Percentiles rank a stretch among this genome's conserved stretches.
Evolutionary conservation across 1,140 invertebrate genomes (phyloP).

Genomic region (Planococcus citri): DNA sequence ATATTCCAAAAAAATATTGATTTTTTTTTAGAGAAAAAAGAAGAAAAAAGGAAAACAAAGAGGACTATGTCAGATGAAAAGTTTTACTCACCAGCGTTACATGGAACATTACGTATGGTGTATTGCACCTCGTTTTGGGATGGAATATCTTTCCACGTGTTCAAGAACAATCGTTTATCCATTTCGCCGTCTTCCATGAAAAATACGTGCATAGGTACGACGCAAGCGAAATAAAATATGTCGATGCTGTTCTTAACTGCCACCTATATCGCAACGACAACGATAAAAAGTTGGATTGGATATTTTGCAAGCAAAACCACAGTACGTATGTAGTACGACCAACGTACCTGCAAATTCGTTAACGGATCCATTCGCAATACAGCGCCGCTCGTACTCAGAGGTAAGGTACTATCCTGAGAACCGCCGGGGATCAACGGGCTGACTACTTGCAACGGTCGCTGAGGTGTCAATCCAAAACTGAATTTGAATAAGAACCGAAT

Average conservation of each 20-base stretch:
- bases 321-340: too few relatives aligned
- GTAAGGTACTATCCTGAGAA: conserved; percentile 59
- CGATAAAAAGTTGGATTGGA: conserved; percentile 9
- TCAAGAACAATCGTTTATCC: conserved; percentile 93
- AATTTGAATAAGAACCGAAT: not conserved
- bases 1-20: too few relatives aligned
- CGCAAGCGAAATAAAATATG: conserved; percentile 93
- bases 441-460: conserved; percentile 61
- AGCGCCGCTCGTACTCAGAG: conserved; percentile 71
- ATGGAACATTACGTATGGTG: conserved; percentile 41
- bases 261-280: conserved; percentile 46
- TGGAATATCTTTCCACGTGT: conserved; percentile 99
- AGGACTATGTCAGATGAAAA: too few relatives aligned
- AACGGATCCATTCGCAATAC: conserved; percentile 95
- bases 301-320: not conserved
- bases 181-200: conserved; percentile 95
- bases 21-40: too few relatives aligned
- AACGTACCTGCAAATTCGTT: conserved; percentile 81
- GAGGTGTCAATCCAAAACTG: conserved; percentile 87
- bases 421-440: conserved; percentile 74
- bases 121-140: conserved; percentile 80
- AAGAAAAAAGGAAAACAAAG: too few relatives aligned
- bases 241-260: conserved; percentile 99
- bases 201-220: conserved; percentile 84
- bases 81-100: conserved; percentile 41